Evolutionary conservation across 1,140 invertebrate species (phyloP).

Genomic region (Bombus sylvicola): DNA sequence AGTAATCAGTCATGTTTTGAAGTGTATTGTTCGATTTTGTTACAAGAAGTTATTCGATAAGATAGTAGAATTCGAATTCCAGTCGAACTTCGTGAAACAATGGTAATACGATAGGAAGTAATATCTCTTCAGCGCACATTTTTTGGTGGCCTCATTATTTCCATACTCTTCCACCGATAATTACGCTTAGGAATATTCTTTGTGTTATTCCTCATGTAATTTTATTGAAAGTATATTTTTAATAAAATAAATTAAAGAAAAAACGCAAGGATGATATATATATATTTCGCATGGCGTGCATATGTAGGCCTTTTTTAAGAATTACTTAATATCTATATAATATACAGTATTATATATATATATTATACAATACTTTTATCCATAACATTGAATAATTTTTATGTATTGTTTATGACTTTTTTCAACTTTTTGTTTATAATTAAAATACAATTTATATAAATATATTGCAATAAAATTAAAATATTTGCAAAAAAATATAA

Average conservation of each 20-base stretch:
- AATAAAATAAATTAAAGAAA: not conserved
- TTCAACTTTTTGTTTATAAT: not conserved
- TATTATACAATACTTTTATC: not conserved
- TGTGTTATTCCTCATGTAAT: not conserved
- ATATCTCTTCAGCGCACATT: not conserved
- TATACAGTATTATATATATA: not conserved
- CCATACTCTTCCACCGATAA: not conserved
- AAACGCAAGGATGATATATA: not conserved
- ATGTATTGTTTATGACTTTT: not conserved
- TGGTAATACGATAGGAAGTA: not conserved
- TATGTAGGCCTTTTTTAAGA: not conserved
- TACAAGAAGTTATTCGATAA: slow-evolving; percentile 42
- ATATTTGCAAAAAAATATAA: not conserved
- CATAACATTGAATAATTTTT: not conserved
- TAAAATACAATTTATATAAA: not conserved
- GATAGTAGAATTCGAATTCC: slow-evolving; percentile 24
- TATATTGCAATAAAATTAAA: not conserved
- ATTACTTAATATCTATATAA: not conserved
- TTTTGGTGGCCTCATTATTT: not conserved
- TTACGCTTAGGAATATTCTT: slow-evolving; percentile 7
- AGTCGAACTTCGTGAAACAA: not conserved
- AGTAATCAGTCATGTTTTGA: slow-evolving; percentile 29
- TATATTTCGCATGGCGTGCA: not conserved
- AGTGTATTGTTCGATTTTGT: not conserved
- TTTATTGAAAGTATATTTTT: slow-evolving; percentile 1